Conservation (phyloP, 2,888 invertebrate species). For the Himalopsyche japonica region DNA sequence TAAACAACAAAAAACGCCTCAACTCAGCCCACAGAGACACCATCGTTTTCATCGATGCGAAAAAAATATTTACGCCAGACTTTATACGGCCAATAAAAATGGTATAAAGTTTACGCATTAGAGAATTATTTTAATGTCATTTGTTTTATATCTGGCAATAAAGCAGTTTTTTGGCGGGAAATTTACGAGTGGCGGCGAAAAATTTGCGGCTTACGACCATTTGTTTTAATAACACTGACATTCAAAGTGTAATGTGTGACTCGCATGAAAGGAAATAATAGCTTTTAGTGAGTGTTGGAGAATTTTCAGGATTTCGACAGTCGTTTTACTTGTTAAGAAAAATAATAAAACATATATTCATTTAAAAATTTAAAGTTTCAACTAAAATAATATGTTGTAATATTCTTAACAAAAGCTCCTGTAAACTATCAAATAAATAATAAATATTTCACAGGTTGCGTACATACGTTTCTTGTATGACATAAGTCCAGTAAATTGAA, state of each 20-base stretch:
- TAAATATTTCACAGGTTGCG: too few relatives aligned
- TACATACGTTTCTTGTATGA: too few relatives aligned
- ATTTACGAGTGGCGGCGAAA: background rate
- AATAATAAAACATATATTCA: too few relatives aligned
- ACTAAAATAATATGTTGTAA: too few relatives aligned
- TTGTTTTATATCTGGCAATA: background rate
- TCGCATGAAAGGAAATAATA: background rate
- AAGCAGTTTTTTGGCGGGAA: background rate
- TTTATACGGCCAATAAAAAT: background rate
- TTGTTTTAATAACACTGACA: background rate
- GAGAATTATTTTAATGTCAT: conserved; percentile 1
- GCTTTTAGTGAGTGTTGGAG: background rate
- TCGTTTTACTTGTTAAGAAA: background rate
- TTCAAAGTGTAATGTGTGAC: background rate
- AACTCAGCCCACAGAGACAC: background rate
- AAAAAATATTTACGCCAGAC: background rate
- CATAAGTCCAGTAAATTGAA: too few relatives aligned
- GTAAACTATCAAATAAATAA: too few relatives aligned
- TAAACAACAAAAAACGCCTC: background rate
- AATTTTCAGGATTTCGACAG: background rate
- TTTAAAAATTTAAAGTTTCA: too few relatives aligned
- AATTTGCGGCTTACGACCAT: background rate
- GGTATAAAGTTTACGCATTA: background rate
- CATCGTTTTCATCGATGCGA: background rate
- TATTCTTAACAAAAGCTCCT: too few relatives aligned